A percentile compares a stretch with the other conserved stretches of the same genome.
Evolutionary conservation across 2,113 vertebrate genomes (phyloP).

Genomic region (Collichthys lucidus): DNA sequence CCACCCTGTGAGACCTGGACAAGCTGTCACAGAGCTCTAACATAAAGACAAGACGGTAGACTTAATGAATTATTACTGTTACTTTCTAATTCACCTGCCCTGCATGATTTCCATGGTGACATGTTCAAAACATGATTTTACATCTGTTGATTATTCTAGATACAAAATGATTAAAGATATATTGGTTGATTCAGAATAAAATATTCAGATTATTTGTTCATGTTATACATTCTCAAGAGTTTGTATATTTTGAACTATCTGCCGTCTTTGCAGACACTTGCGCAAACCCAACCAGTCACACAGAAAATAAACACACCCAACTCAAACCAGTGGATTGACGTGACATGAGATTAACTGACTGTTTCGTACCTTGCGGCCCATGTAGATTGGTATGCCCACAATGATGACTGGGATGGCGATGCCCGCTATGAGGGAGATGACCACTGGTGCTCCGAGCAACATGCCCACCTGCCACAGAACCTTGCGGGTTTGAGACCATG

Average conservation of each 20-base stretch:
- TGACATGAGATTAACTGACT: not conserved
- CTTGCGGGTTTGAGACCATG: constrained; percentile 89
- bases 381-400: constrained; percentile 91
- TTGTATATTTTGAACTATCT: not conserved
- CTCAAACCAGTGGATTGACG: not conserved
- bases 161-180: not conserved
- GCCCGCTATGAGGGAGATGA: constrained; percentile 89
- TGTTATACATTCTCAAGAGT: too few relatives aligned
- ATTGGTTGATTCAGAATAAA: too few relatives aligned
- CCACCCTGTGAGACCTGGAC: too few relatives aligned
- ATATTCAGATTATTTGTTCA: too few relatives aligned
- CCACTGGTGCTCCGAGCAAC: constrained; percentile 90
- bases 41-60: too few relatives aligned
- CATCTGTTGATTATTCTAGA: not conserved
- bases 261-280: not conserved
- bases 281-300: not conserved
- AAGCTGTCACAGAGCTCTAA: not conserved
- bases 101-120: too few relatives aligned
- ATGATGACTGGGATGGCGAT: constrained; percentile 91
- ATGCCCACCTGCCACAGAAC: constrained; percentile 92
- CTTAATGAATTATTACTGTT: too few relatives aligned
- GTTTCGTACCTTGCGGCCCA: constrained; percentile 87
- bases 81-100: too few relatives aligned
- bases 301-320: not conserved
- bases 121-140: not conserved